Evolutionary conservation across 2,113 vertebrate species (phyloP).

Genomic region (Azemiops feae): DNA sequence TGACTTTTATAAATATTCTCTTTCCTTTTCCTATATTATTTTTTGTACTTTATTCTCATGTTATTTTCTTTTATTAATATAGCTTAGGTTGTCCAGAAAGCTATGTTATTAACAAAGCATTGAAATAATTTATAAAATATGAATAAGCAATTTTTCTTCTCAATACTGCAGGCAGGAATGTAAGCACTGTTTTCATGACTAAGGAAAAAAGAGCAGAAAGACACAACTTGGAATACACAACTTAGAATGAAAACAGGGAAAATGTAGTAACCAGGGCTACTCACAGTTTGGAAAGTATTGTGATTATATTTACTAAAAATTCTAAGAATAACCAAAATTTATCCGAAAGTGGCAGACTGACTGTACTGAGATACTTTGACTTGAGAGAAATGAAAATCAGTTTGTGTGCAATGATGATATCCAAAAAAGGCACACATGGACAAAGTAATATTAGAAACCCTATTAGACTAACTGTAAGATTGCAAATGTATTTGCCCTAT

Average conservation of each 20-base stretch:
- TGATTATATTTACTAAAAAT: background rate
- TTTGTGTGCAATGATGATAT: background rate
- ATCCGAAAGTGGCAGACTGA: background rate
- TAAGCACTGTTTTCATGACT: background rate
- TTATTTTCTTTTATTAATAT: background rate
- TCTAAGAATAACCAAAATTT: background rate
- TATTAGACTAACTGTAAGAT: background rate
- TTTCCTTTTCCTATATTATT: background rate
- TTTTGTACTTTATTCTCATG: background rate
- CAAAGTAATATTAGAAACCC: background rate
- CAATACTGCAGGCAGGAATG: background rate
- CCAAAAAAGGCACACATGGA: background rate
- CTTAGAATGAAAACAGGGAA: background rate
- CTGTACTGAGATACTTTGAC: background rate
- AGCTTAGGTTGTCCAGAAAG: background rate
- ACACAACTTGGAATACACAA: background rate
- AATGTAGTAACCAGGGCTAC: background rate
- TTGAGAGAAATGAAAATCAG: background rate
- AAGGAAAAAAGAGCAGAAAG: background rate
- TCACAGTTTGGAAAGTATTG: background rate
- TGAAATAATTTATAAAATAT: background rate
- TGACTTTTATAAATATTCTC: background rate
- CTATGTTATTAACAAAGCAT: background rate
- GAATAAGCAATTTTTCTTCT: background rate
- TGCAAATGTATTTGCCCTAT: background rate